Evolutionary conservation across 2,113 vertebrate genomes (phyloP).

Genomic region (Burhinus oedicnemus): DNA sequence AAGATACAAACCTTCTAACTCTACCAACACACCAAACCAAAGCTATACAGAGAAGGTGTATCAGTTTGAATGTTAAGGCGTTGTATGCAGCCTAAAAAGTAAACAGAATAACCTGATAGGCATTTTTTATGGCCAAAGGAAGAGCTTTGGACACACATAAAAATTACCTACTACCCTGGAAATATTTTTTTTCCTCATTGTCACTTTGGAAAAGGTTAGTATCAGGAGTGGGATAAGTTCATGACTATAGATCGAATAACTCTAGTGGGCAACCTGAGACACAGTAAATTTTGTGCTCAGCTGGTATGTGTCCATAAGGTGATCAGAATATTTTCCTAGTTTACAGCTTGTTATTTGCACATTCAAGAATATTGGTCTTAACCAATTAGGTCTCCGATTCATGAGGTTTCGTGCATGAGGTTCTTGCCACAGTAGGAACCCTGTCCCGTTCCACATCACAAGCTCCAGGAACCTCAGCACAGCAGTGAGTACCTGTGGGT

Average conservation of each 20-base stretch:
- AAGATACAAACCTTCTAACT: not conserved
- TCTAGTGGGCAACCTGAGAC: not conserved
- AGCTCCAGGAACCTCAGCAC: not conserved
- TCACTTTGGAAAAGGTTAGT: not conserved
- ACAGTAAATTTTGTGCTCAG: not conserved
- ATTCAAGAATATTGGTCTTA: accelerated
- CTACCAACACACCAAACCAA: not conserved
- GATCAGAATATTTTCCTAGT: not conserved
- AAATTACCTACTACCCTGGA: not conserved
- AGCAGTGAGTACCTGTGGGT: not conserved
- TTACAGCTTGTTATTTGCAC: not conserved
- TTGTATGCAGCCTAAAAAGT: not conserved
- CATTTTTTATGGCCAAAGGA: not conserved
- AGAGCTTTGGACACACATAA: not conserved
- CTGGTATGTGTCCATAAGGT: not conserved
- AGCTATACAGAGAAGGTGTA: not conserved
- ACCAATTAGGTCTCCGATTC: accelerated
- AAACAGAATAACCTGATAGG: not conserved
- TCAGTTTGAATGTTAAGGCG: not conserved
- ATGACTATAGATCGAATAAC: not conserved
- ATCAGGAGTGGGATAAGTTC: not conserved
- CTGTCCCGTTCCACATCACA: accelerated
- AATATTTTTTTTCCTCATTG: not conserved
- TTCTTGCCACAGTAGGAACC: not conserved
- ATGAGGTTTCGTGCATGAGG: not conserved